Evolutionary conservation across 2,888 invertebrate species (phyloP), one percentile per base, ranked within the genome.

Genomic region (Drosophila diplacantha): DNA sequence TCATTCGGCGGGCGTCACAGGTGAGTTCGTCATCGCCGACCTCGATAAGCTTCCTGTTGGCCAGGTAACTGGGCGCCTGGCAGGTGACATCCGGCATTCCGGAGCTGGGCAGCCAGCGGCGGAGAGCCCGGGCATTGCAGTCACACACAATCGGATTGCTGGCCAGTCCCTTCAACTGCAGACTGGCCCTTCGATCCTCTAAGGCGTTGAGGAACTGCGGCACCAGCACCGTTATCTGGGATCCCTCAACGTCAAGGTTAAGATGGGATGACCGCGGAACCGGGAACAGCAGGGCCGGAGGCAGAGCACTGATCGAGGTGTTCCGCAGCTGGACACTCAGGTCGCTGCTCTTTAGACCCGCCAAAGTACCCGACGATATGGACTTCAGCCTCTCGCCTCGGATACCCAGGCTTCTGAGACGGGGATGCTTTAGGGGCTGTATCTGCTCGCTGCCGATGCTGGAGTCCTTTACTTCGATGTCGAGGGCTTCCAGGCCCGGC

Each of bases 391-490:
- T 90, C 14, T 91, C 90, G 0, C 96, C 96, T 65, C 93, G 90
- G 16, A 96, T 89, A 18, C 93, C 93, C 54, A 96, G 88, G 74
- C 92, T 92, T 74, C 91, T 91, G 2, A 96, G 89, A 7, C 95
- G 90, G 1, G 96, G 95, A 88, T 96, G 95, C 73, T 94, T 91
- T 38, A 93, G 91, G 0, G 94, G 91, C 75, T 94, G 93, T 38
- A 96, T 88, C 83, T 96, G 95, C 81, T 96, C 95, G 46, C 93
- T 93, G 41, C 95, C 94, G 52, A 96, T 92, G 6, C 91, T 91
- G 0, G 94, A 90, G 74, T 96, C 96, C 86, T 96, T 96, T 0
- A 96, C 92, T 89, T 97, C 97, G 53, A 96, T 92, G 69, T 96
- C 95, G 12, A 96, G 88, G 71, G 89, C 90, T 87, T 96, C 93